These are phyloP conservation scores for Notodonta ziczac DNA, from an alignment of 2,888 invertebrate genomes.

Conservation along the genomic window DNA sequence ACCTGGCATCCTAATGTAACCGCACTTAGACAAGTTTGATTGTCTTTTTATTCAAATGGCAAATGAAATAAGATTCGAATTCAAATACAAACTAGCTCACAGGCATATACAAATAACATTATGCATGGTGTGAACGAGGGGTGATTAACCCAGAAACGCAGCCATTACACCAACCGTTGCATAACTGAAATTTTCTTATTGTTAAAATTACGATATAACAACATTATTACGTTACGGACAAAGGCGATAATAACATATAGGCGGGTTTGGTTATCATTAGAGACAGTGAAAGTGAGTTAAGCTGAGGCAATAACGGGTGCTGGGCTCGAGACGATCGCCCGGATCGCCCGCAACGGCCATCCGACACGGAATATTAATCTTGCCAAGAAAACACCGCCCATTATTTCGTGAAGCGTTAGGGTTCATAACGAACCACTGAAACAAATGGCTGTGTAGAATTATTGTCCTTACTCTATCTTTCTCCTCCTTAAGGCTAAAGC, in stretches of 20 bases:
- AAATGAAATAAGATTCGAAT: too few relatives aligned
- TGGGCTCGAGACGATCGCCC: conserved; percentile 35
- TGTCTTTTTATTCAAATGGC: too few relatives aligned
- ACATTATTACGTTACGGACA: conserved; percentile 8
- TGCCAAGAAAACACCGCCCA: conserved; percentile 23
- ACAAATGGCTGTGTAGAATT: background rate
- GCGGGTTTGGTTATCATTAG: conserved; percentile 20
- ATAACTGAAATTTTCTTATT: conserved; percentile 27
- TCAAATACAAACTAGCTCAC: background rate
- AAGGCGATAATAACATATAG: conserved; percentile 8
- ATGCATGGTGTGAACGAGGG: conserved; percentile 33
- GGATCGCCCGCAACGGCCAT: conserved; percentile 17
- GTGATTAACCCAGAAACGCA: conserved; percentile 35
- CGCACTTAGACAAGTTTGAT: too few relatives aligned
- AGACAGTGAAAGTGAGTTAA: conserved; percentile 27
- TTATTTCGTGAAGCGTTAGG: conserved; percentile 15
- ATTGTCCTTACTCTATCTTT: background rate
- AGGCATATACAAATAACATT: conserved; percentile 1
- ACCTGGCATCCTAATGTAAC: too few relatives aligned
- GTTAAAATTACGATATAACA: conserved; percentile 21
- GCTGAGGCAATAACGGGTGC: conserved; percentile 31
- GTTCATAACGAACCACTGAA: background rate
- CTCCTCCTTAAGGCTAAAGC: too few relatives aligned
- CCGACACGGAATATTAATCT: conserved; percentile 42
- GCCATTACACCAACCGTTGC: conserved; percentile 23